Conservation (phyloP, 2,888 invertebrate genomes). For the Torymus tubicola region DNA sequence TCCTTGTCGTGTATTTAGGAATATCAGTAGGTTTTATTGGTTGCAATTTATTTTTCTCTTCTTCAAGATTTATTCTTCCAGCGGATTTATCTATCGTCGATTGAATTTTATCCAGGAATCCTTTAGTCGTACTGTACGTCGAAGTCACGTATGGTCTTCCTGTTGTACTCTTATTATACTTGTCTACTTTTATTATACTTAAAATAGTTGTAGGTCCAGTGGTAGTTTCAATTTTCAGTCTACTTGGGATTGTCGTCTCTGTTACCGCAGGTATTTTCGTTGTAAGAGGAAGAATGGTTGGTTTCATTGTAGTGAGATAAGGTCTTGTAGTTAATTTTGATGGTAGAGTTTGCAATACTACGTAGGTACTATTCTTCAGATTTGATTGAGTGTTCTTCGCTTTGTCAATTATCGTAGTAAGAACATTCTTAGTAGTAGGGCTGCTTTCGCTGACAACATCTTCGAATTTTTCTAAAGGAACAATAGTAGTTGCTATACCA, state of each 20-base stretch:
- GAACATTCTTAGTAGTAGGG: constrained; percentile 4
- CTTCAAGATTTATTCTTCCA: constrained; percentile 49
- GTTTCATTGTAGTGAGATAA: constrained; percentile 25
- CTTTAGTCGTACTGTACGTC: constrained; percentile 50
- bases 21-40: constrained; percentile 54
- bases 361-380: constrained; percentile 37
- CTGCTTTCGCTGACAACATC: constrained; percentile 33
- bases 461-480: constrained; percentile 46
- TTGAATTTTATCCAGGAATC: constrained; percentile 49
- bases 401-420: constrained; percentile 31
- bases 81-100: constrained; percentile 57
- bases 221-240: constrained; percentile 33
- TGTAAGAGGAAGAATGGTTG: background rate
- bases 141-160: constrained; percentile 31
- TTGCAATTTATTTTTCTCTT: constrained; percentile 57
- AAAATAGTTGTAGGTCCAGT: constrained; percentile 9
- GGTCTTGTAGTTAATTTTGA: background rate
- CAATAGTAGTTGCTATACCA: constrained; percentile 44
- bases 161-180: constrained; percentile 19
- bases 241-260: background rate
- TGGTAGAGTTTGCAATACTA: constrained; percentile 26
- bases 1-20: constrained; percentile 27
- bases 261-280: constrained; percentile 18
- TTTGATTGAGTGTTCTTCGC: constrained; percentile 16
- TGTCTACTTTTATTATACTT: constrained; percentile 35